Conservation (phyloP, 1,140 invertebrate genomes). For the Drosophila malerkotliana region DNA sequence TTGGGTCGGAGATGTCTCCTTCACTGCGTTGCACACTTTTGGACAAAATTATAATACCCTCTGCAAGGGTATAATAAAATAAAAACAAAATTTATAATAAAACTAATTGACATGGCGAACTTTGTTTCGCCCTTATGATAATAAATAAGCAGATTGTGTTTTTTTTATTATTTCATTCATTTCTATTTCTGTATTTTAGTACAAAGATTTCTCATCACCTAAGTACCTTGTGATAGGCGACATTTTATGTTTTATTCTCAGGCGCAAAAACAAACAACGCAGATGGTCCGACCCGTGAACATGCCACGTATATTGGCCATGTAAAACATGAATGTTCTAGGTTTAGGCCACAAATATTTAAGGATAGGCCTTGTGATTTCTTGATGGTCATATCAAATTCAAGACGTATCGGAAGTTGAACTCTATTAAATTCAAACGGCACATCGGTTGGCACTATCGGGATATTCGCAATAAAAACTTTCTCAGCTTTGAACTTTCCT, state of each 20-base stretch:
- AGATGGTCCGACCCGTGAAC: constrained; percentile 77
- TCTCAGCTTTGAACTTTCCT: constrained; percentile 14
- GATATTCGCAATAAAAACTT: constrained; percentile 15
- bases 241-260: constrained; percentile 75
- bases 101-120: no score
- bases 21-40: no score
- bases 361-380: constrained; percentile 18
- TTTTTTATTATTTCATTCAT: no score
- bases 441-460: neutral
- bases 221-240: constrained; percentile 61
- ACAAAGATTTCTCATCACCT: no score
- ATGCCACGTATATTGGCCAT: constrained; percentile 84
- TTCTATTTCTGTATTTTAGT: no score
- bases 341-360: constrained; percentile 12
- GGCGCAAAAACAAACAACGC: constrained; percentile 79
- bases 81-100: no score
- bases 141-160: no score
- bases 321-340: constrained; percentile 42
- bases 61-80: no score
- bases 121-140: no score
- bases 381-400: constrained; percentile 2
- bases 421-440: constrained; percentile 1
- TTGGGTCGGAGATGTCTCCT: no score
- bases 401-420: constrained; percentile 5
- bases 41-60: no score